phyloP scores from a whole-genome alignment of 2,797 vertebrate species.

The Schizopygopsis pylzovi region DNA sequence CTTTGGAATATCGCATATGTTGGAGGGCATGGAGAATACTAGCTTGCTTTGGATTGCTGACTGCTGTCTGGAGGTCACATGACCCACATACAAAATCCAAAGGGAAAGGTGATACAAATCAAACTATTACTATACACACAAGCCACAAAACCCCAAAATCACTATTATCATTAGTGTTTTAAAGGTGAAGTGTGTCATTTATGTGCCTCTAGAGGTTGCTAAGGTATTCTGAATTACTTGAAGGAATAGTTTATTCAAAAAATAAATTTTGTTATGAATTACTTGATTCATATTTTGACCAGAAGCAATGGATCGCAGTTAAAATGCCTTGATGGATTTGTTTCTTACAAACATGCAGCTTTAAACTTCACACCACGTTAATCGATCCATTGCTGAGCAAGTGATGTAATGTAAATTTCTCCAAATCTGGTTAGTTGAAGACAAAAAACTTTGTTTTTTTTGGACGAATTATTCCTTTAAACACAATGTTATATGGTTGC shows the following conservation, averaged over 20 bases:
- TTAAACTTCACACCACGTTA: not conserved
- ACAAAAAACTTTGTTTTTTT: not conserved
- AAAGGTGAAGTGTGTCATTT: conserved; percentile 8
- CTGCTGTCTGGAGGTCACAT: conserved; percentile 12
- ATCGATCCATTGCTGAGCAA: not conserved
- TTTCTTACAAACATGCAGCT: not conserved
- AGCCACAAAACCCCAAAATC: not conserved
- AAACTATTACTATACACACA: not conserved
- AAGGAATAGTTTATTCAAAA: not conserved
- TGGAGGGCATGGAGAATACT: not conserved
- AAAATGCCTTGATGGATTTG: not conserved
- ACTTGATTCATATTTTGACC: not conserved
- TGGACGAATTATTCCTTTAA: not conserved
- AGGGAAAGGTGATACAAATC: not conserved
- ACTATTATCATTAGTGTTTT: not conserved
- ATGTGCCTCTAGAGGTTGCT: not conserved
- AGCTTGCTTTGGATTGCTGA: conserved; percentile 27
- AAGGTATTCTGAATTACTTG: not conserved
- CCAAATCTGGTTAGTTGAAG: not conserved
- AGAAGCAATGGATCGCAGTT: not conserved
- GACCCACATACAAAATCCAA: conserved; percentile 17
- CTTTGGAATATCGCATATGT: conserved; percentile 12
- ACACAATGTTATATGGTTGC: not conserved
- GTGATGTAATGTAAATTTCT: not conserved
- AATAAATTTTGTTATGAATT: not conserved